Percentiles rank a stretch among this genome's conserved stretches.
Evolutionary conservation across 1,140 invertebrate genomes (phyloP).

Genomic region (Ctenoplectra terminalis): DNA sequence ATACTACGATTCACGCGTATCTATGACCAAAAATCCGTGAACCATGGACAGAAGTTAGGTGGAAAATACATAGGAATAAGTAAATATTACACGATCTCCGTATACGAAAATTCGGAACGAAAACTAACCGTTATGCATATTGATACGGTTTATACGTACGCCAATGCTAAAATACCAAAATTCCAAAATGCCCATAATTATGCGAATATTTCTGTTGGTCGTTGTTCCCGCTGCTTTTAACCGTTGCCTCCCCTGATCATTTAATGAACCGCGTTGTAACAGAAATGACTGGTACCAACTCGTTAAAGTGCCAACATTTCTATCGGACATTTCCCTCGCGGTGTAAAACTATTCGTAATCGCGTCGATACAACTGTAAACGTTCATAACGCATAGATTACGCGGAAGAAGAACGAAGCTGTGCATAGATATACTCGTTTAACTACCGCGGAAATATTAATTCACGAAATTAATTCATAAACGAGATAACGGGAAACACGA

Average conservation of each 20-base stretch:
- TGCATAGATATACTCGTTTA: not conserved
- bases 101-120: not conserved
- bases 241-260: not conserved
- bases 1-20: slow-evolving; percentile 36
- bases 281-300: slow-evolving; percentile 6
- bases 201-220: slow-evolving; percentile 43
- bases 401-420: not conserved
- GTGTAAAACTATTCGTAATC: slow-evolving; percentile 5
- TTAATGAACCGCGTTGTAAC: slow-evolving; percentile 2
- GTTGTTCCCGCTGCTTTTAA: slow-evolving; percentile 11
- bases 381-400: not conserved
- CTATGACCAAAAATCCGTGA: not conserved
- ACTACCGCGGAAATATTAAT: not conserved
- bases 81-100: slow-evolving; percentile 47
- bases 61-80: slow-evolving; percentile 41
- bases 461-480: not conserved
- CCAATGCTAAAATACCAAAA: no score
- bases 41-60: slow-evolving; percentile 16
- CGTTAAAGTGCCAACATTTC: not conserved
- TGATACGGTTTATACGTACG: slow-evolving; percentile 50
- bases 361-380: not conserved
- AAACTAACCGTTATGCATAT: slow-evolving; percentile 55
- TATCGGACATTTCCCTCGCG: not conserved
- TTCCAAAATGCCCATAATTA: slow-evolving; percentile 56
- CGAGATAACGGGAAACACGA: not conserved